Base-by-base conservation (phyloP, 1,140 invertebrate species). In the Asobara japonica region DNA sequence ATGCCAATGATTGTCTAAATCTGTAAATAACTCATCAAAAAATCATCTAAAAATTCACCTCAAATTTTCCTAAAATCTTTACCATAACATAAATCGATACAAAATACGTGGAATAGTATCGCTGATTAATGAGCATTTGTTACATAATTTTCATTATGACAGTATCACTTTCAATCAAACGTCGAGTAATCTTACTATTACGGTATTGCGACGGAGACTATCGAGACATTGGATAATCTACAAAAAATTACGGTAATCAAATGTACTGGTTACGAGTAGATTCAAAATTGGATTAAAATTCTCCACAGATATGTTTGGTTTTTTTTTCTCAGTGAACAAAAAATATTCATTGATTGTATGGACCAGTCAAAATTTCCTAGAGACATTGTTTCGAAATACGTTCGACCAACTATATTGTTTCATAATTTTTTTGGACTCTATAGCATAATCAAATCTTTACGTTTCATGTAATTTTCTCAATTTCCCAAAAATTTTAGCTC, bases 81-180 rank as follows among this genome's bases (percentile, higher is more conserved):
- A 25, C 22, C 6, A 56, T 25, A 25, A 56, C 22, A 56, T 56
- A 45, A 45, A 11, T 16, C 41, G n/a, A 45, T 45, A 16, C n/a
- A 45, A 56, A 56, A 56, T 25, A 56, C 45, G 16, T 16, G 6
- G 13, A 56, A 25, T 56, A 7, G 20, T 27, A 56, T 56, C 22
- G 7, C 51, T 56, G 25, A 56, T 56, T 56, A 56, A 56, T 56
- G 51, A 56, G 51, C 51, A 56, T 56, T 56, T 56, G 41, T 45
- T 56, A 7, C 20, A 25, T 56, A 56, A 56, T 56, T 56, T 56
- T 27, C 22, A 56, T 27, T 25, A 56, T 56, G 22, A 25, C 13
- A 7, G 18, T 51, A 51, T 51, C 20, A 56, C 18, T 56, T 56
- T 56, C 22, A 56, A 56, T 56, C 51, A 16, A 45, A 45, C 41